A percentile compares a stretch with the other conserved stretches of the same genome.
phyloP scores from a whole-genome alignment of 2,888 invertebrate species.

The Meloe dianella region DNA sequence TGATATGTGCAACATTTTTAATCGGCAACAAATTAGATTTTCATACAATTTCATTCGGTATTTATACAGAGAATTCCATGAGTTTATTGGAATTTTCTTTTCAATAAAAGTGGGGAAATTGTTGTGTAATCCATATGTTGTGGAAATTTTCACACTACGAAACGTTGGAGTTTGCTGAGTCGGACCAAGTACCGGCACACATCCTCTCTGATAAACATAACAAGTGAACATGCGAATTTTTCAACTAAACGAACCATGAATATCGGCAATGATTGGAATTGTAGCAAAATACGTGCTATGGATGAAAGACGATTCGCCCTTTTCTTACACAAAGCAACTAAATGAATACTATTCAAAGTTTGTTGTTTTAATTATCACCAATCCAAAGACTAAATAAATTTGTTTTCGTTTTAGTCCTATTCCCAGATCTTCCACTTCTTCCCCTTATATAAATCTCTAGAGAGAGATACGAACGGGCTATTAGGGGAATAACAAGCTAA shows the following conservation, averaged over 20 bases:
- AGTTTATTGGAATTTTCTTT: neutral
- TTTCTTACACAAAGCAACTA: neutral
- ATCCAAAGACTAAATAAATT: conserved; percentile 12
- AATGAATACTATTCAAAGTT: neutral
- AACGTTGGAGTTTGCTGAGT: neutral
- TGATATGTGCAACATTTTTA: too few relatives aligned
- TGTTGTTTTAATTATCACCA: conserved; percentile 7
- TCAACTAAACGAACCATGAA: conserved; percentile 18
- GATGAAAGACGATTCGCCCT: neutral
- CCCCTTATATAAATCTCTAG: conserved; percentile 37
- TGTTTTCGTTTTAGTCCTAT: conserved; percentile 16
- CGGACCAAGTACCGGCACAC: conserved; percentile 3
- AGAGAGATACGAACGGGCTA: conserved; percentile 48
- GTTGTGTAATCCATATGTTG: neutral
- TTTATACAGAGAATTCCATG: neutral
- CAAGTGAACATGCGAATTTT: conserved; percentile 11
- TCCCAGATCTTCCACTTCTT: conserved; percentile 8
- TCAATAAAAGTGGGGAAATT: neutral
- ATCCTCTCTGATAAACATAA: conserved; percentile 11
- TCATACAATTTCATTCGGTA: neutral
- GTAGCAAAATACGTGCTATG: neutral
- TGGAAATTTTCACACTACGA: neutral
- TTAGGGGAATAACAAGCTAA: conserved; percentile 68
- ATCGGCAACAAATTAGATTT: too few relatives aligned
- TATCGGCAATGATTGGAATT: neutral